These are phyloP conservation scores for Carassius gibelio DNA, from an alignment of 2,113 vertebrate genomes.

Conservation along the genomic window DNA sequence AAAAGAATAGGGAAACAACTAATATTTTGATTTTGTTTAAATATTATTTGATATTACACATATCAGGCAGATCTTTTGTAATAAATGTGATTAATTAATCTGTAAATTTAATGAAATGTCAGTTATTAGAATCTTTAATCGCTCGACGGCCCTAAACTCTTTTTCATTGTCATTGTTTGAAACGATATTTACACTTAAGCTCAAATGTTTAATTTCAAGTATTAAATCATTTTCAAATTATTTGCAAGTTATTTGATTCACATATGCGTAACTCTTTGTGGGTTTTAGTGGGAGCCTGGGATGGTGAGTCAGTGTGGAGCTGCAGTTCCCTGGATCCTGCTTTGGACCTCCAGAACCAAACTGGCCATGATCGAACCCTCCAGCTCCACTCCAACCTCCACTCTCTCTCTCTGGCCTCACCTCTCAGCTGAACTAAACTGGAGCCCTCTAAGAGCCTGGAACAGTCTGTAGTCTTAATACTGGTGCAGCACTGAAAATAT, in stretches of 20 bases:
- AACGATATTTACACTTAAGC: neutral
- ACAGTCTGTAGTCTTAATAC: slow-evolving; percentile 26
- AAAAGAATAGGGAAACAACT: neutral
- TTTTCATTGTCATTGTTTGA: neutral
- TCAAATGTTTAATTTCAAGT: neutral
- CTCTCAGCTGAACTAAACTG: slow-evolving; percentile 29
- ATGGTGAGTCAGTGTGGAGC: slow-evolving; percentile 52
- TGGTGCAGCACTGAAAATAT: slow-evolving; percentile 52
- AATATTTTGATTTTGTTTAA: neutral
- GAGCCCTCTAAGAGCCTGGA: slow-evolving; percentile 39
- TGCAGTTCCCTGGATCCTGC: slow-evolving; percentile 37
- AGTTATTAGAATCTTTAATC: neutral
- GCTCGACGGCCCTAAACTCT: neutral
- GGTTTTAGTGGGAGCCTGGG: slow-evolving; percentile 49
- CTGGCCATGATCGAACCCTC: slow-evolving; percentile 49
- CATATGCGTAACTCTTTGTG: neutral
- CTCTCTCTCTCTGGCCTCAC: too few relatives aligned
- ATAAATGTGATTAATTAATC: neutral
- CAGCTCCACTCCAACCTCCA: slow-evolving; percentile 22
- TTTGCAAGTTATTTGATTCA: neutral
- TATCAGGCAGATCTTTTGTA: neutral
- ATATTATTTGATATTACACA: slow-evolving; percentile 1
- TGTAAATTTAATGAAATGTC: neutral
- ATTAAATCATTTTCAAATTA: neutral
- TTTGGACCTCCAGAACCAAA: slow-evolving; percentile 43